Evolutionary conservation across 1,140 invertebrate genomes (phyloP).

Genomic region (Macrotrachela quadricornifera): DNA sequence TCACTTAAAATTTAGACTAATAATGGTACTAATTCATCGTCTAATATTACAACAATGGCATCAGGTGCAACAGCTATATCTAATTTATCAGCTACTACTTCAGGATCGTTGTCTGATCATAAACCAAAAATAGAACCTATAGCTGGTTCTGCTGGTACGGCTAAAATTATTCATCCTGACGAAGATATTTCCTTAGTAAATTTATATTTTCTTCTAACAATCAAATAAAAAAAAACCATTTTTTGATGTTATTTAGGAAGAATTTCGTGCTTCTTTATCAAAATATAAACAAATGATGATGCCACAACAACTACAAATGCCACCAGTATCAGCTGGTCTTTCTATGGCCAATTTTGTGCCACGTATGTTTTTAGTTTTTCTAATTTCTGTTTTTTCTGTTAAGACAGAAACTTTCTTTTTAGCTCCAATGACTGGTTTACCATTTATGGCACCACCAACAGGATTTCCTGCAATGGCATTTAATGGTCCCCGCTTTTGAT

Average conservation of each 20-base stretch:
- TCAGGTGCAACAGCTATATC: neutral
- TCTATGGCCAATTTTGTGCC: too few species aligned
- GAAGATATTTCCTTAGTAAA: constrained; percentile 2
- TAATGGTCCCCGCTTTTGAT: too few species aligned
- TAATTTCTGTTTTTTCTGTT: too few species aligned
- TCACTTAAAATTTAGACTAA: neutral
- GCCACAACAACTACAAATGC: too few species aligned
- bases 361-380: too few species aligned
- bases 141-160: neutral
- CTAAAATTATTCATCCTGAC: constrained; percentile 5
- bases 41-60: neutral
- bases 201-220: neutral
- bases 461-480: too few species aligned
- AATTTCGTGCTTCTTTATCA: neutral
- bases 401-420: too few species aligned
- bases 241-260: neutral
- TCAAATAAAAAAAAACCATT: neutral
- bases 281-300: neutral
- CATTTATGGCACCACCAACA: too few species aligned
- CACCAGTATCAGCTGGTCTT: too few species aligned
- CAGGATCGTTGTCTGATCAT: neutral
- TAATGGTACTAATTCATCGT: neutral
- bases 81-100: neutral
- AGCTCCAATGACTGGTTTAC: too few species aligned
- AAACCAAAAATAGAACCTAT: constrained; percentile 2